Percentiles rank a stretch among this genome's conserved stretches.
Conservation (phyloP, 2,888 invertebrate genomes). For the Tetranychus piercei region DNA sequence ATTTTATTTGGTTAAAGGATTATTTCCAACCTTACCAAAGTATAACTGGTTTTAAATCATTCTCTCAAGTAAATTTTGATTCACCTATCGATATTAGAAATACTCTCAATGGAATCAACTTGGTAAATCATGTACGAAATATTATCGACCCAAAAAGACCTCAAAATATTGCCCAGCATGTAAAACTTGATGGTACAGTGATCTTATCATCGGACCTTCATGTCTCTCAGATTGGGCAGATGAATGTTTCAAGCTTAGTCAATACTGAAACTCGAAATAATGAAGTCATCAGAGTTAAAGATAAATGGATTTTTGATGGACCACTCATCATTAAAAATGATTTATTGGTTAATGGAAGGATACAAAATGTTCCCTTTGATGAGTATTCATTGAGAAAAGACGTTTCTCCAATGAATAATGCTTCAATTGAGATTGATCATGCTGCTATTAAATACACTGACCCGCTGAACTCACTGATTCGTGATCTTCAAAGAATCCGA, state of each 20-base stretch:
- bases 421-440: not conserved
- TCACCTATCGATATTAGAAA: not conserved
- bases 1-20: not conserved
- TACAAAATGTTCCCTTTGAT: not conserved
- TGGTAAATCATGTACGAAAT: not conserved
- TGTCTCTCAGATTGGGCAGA: not conserved
- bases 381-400: not conserved
- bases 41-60: not conserved
- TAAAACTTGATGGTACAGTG: not conserved
- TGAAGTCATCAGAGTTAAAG: not conserved
- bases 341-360: not conserved
- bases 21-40: not conserved
- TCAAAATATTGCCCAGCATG: not conserved
- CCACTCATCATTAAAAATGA: not conserved
- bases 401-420: not conserved
- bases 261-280: not conserved
- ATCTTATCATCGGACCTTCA: not conserved
- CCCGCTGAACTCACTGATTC: not conserved
- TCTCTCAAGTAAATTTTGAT: not conserved
- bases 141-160: not conserved
- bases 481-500: not conserved
- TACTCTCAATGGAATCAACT: not conserved
- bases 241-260: not conserved
- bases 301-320: not conserved
- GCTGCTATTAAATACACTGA: not conserved